A percentile compares a stretch with the other conserved stretches of the same genome.
These are phyloP conservation scores for Phodopus roborovskii DNA, from an alignment of 2,113 vertebrate species.

Conservation along the genomic window DNA sequence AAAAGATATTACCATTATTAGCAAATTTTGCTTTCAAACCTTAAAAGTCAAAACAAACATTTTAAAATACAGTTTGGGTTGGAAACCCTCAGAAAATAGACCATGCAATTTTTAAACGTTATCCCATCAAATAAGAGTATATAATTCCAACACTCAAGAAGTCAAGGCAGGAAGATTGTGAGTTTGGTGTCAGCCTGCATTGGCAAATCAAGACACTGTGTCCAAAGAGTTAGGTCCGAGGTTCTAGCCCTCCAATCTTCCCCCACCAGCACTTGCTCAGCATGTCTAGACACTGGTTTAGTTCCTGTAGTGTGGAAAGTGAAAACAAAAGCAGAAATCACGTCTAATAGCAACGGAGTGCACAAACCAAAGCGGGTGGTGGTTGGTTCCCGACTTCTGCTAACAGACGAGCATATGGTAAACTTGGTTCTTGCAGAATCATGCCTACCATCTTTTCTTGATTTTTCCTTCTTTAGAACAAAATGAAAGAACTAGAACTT, in stretches of 20 bases:
- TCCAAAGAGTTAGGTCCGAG: neutral
- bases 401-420: neutral
- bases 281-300: neutral
- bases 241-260: neutral
- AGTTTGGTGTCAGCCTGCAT: neutral
- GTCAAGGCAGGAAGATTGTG: neutral
- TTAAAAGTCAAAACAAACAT: neutral
- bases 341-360: neutral
- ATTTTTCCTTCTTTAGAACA: constrained; percentile 89
- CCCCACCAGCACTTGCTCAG: neutral
- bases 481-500: constrained; percentile 98
- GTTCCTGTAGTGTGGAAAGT: neutral
- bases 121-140: constrained; percentile 34
- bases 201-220: neutral
- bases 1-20: constrained; percentile 20
- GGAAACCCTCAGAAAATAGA: constrained; percentile 6
- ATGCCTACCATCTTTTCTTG: constrained; percentile 66
- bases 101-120: constrained; percentile 45
- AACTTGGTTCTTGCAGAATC: constrained; percentile 50
- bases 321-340: neutral
- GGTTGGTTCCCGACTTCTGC: neutral
- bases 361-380: neutral
- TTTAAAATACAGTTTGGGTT: neutral
- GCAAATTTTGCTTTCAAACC: constrained; percentile 48
- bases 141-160: neutral